Percentiles rank a stretch among this genome's conserved stretches.
These are phyloP conservation scores for Orchesella cincta DNA, from an alignment of 1,140 invertebrate species.

Conservation along the genomic window DNA sequence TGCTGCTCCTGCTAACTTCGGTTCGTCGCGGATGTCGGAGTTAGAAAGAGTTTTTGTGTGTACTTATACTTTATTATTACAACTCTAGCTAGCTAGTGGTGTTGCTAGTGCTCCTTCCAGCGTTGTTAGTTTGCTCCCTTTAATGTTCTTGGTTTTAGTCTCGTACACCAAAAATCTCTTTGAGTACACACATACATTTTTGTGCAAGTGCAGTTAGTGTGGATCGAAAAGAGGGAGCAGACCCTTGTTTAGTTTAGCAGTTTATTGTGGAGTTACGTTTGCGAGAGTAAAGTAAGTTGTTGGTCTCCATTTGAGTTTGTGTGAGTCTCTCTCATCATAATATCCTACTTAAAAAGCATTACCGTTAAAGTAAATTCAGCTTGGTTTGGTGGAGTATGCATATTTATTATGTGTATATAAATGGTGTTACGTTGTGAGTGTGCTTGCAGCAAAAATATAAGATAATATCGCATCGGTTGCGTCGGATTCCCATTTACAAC, in stretches of 20 bases:
- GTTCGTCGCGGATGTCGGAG: conserved; percentile 11
- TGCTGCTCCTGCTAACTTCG: neutral
- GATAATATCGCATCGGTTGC: neutral
- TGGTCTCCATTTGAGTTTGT: no score
- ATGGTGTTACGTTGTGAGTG: neutral
- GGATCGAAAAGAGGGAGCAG: neutral
- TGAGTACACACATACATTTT: neutral
- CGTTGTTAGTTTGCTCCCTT: neutral
- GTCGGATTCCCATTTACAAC: neutral
- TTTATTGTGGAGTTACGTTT: neutral
- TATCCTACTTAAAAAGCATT: neutral
- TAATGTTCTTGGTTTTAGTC: neutral
- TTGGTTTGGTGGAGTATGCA: neutral
- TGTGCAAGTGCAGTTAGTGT: neutral
- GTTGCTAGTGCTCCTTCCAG: neutral
- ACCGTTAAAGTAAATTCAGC: neutral
- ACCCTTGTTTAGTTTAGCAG: neutral
- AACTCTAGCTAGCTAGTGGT: neutral
- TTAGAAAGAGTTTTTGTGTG: neutral
- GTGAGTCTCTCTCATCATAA: no score
- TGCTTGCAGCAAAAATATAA: neutral
- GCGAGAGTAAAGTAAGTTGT: no score
- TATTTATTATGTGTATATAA: neutral
- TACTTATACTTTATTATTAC: conserved; percentile 18
- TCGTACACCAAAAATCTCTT: neutral